Evolutionary conservation across 2,113 vertebrate species (phyloP).

Genomic region (Thermophis baileyi): DNA sequence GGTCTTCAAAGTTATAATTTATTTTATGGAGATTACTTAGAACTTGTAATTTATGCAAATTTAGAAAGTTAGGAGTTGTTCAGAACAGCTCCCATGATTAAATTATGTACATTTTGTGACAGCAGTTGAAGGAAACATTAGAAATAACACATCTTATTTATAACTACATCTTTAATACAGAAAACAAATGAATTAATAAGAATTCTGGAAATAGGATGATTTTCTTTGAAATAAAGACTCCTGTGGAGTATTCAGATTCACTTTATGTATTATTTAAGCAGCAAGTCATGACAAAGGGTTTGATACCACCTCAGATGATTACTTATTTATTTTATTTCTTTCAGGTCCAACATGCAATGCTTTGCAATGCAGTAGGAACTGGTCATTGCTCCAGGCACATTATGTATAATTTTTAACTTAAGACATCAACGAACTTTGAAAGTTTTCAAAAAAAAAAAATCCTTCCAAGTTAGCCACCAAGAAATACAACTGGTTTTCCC

Average conservation of each 20-base stretch:
- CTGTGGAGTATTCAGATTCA: background rate
- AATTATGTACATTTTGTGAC: background rate
- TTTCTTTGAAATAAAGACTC: constrained; percentile 32
- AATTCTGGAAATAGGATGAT: background rate
- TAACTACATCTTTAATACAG: background rate
- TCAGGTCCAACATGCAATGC: background rate
- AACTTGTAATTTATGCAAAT: constrained; percentile 35
- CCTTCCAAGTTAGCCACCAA: background rate
- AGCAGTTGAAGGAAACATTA: constrained; percentile 2
- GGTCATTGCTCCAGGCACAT: background rate
- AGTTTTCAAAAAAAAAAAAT: background rate
- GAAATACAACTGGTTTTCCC: background rate
- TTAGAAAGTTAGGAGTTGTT: background rate
- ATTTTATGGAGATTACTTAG: constrained; percentile 45
- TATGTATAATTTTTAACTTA: background rate
- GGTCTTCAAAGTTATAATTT: constrained; percentile 44
- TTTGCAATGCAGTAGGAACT: background rate
- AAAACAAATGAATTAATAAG: background rate
- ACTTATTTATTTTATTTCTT: constrained; percentile 15
- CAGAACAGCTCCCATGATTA: background rate
- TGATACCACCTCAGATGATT: background rate
- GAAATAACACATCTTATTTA: background rate
- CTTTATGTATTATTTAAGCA: constrained; percentile 24
- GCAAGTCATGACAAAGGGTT: background rate
- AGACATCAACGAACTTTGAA: background rate